A percentile compares a stretch with the other conserved stretches of the same genome.
These are phyloP conservation scores for Chloroceryle inda DNA, from an alignment of 2,797 vertebrate species.

Conservation along the genomic window DNA sequence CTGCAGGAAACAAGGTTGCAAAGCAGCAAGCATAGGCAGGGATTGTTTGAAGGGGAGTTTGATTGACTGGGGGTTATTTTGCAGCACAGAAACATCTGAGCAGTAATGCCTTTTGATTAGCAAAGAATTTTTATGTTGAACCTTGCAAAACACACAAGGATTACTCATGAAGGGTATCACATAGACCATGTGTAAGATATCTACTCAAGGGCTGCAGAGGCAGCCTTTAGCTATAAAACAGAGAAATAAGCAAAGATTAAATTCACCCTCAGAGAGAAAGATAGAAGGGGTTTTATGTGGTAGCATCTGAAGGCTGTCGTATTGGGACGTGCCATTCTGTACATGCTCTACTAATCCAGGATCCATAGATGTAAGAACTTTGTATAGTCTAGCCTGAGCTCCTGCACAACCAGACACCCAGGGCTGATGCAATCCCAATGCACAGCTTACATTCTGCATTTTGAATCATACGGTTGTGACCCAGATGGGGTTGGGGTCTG, in stretches of 20 bases:
- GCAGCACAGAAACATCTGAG: background rate
- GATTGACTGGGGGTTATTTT: background rate
- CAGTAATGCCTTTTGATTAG: background rate
- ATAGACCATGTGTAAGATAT: background rate
- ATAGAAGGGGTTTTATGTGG: background rate
- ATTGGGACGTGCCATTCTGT: background rate
- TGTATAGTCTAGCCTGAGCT: background rate
- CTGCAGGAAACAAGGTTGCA: background rate
- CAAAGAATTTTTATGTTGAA: background rate
- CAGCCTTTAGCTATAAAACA: background rate
- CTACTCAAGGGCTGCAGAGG: background rate
- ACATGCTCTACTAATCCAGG: background rate
- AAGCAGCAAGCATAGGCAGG: background rate
- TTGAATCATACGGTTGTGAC: background rate
- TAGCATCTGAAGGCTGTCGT: background rate
- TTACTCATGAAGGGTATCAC: constrained; percentile 9
- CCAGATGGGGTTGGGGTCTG: fast-evolving
- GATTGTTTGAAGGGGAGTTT: background rate
- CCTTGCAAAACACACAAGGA: background rate
- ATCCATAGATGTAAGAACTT: background rate
- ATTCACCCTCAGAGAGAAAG: background rate
- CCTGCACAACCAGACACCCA: background rate
- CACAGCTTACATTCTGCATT: background rate
- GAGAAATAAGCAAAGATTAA: constrained; percentile 14
- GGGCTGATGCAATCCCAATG: background rate